A percentile compares a stretch with the other conserved stretches of the same genome.
These are phyloP conservation scores for Corvus hawaiiensis DNA, from an alignment of 2,113 vertebrate species.

Conservation along the genomic window DNA sequence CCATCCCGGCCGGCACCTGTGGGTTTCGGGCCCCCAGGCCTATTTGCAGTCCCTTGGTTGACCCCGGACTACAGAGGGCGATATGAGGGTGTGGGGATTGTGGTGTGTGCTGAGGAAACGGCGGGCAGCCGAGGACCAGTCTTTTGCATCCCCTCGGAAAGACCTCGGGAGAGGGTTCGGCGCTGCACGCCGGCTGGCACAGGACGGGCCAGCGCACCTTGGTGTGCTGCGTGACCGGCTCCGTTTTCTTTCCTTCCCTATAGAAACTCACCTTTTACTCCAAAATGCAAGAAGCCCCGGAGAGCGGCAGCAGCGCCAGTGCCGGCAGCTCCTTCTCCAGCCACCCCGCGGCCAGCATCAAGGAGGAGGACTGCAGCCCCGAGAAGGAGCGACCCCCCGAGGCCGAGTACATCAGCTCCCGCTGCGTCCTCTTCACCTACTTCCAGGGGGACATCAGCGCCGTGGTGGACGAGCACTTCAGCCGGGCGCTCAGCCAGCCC, in stretches of 20 bases:
- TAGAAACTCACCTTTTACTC: slow-evolving; percentile 95
- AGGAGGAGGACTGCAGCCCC: slow-evolving; percentile 86
- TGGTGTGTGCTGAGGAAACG: not conserved
- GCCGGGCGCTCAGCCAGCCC: slow-evolving; percentile 91
- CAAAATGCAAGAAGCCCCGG: slow-evolving; percentile 94
- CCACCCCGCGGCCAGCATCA: slow-evolving; percentile 78
- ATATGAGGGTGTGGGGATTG: not conserved
- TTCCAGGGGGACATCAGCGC: slow-evolving; percentile 97
- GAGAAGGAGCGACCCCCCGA: slow-evolving; percentile 94
- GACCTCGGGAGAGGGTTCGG: not conserved
- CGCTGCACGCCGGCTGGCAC: not conserved
- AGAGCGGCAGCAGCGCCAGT: slow-evolving; percentile 69
- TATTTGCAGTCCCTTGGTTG: not conserved
- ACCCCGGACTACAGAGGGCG: not conserved
- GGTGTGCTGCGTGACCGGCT: not conserved
- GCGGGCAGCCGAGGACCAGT: not conserved
- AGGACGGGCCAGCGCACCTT: not conserved
- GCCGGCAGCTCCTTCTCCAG: slow-evolving; percentile 75
- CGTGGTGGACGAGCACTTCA: slow-evolving; percentile 98
- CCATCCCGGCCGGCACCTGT: not conserved
- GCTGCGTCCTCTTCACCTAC: slow-evolving; percentile 97
- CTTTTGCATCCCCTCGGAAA: not conserved
- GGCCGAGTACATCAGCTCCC: slow-evolving; percentile 93
- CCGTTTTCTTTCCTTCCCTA: not conserved
- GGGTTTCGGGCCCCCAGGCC: not conserved